phyloP scores from a whole-genome alignment of 2,888 invertebrate species.

The Synanthedon myopaeformis region DNA sequence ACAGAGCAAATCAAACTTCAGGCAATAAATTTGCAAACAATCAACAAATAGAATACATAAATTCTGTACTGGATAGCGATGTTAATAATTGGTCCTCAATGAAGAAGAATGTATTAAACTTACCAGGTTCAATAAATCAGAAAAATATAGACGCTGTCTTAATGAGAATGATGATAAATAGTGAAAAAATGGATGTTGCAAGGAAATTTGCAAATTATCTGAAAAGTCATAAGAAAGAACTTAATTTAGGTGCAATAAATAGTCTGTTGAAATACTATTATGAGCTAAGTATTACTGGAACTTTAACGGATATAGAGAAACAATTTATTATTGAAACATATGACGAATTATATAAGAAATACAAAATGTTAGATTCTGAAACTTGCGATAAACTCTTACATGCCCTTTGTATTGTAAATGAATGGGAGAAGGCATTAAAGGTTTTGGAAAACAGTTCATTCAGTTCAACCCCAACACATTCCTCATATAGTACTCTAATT shows the following conservation, averaged over 20 bases:
- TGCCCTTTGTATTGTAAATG: conserved; percentile 73
- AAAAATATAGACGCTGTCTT: conserved; percentile 73
- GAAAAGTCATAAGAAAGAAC: conserved; percentile 42
- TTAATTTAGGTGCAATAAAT: conserved; percentile 71
- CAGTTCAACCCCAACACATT: conserved; percentile 48
- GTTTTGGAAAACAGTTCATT: conserved; percentile 72
- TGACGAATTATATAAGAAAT: conserved; percentile 52
- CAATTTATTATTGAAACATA: conserved; percentile 66
- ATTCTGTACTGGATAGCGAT: conserved; percentile 21
- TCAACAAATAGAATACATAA: conserved; percentile 40
- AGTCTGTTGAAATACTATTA: conserved; percentile 70
- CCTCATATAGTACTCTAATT: conserved; percentile 64
- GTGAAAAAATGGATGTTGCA: conserved; percentile 57
- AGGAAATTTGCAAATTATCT: conserved; percentile 72
- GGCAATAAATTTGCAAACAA: conserved; percentile 3
- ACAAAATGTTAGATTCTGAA: conserved; percentile 69
- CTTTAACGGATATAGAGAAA: conserved; percentile 55
- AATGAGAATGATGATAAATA: conserved; percentile 58
- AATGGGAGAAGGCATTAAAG: conserved; percentile 74
- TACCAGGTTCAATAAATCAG: conserved; percentile 38
- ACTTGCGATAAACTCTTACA: conserved; percentile 73
- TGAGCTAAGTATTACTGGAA: conserved; percentile 24
- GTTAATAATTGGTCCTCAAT: conserved; percentile 45
- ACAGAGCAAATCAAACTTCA: background rate
- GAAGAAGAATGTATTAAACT: conserved; percentile 46